Percentiles rank a stretch among this genome's conserved stretches.
Conservation (phyloP, 2,888 invertebrate genomes). For the Brachynemurus nebulosus region DNA sequence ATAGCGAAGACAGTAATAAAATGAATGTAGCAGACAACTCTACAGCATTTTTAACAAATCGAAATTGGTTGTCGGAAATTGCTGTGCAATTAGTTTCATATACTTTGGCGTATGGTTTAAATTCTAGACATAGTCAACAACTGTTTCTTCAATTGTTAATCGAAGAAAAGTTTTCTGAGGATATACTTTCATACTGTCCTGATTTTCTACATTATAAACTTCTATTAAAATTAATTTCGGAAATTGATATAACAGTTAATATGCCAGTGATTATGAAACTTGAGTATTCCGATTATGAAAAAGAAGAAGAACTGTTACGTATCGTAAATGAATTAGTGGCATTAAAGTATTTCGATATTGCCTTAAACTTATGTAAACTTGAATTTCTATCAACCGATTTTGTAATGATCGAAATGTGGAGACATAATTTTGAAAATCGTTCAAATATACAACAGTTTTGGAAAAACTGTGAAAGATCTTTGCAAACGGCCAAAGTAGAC, state of each 20-base stretch:
- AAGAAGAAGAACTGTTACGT: slow-evolving; percentile 33
- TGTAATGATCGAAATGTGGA: slow-evolving; percentile 42
- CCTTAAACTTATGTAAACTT: slow-evolving; percentile 41
- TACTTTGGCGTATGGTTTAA: slow-evolving; percentile 44
- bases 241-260: slow-evolving; percentile 39
- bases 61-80: slow-evolving; percentile 39
- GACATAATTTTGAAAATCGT: slow-evolving; percentile 34
- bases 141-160: slow-evolving; percentile 45
- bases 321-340: slow-evolving; percentile 40
- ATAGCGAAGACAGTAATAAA: slow-evolving; percentile 21
- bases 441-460: slow-evolving; percentile 38
- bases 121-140: slow-evolving; percentile 47
- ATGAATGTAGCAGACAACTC: slow-evolving; percentile 29
- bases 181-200: slow-evolving; percentile 32
- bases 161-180: slow-evolving; percentile 40
- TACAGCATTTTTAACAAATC: slow-evolving; percentile 35
- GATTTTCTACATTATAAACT: slow-evolving; percentile 33
- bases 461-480: slow-evolving; percentile 45
- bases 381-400: slow-evolving; percentile 36
- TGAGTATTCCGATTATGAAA: slow-evolving; percentile 23
- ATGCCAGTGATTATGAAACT: slow-evolving; percentile 28
- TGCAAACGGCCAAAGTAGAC: slow-evolving; percentile 42
- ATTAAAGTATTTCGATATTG: slow-evolving; percentile 38
- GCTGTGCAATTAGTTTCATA: slow-evolving; percentile 45
- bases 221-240: slow-evolving; percentile 42